These are phyloP conservation scores for Nannobrachium achirus DNA, from an alignment of 2,113 vertebrate species.

Conservation along the genomic window DNA sequence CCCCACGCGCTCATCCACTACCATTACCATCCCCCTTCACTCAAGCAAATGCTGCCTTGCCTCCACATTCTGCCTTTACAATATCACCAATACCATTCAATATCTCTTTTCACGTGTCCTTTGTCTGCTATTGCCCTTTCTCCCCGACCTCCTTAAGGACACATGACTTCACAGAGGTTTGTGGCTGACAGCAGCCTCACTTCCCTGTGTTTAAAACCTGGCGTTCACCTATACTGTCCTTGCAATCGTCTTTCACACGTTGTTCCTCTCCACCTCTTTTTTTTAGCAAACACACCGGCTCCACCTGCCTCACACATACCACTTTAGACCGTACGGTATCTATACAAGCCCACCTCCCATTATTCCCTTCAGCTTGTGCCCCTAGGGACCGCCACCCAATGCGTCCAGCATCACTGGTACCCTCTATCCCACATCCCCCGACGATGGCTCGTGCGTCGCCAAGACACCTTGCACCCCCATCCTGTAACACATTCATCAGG, in stretches of 20 bases:
- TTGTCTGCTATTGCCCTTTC: background rate
- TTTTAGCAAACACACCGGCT: constrained; percentile 41
- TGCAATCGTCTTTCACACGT: constrained; percentile 19
- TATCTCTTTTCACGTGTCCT: constrained; percentile 11
- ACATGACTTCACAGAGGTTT: constrained; percentile 41
- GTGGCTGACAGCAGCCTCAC: constrained; percentile 27
- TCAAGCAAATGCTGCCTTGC: constrained; percentile 21
- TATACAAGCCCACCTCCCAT: too few relatives aligned
- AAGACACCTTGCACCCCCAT: too few relatives aligned
- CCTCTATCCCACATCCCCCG: constrained; percentile 14
- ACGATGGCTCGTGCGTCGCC: constrained; percentile 15
- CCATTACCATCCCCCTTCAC: constrained; percentile 53
- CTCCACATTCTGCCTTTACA: constrained; percentile 5
- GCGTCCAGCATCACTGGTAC: too few relatives aligned
- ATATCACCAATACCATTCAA: constrained; percentile 5
- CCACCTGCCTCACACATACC: too few relatives aligned
- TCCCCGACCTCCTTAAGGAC: constrained; percentile 10
- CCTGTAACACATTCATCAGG: background rate
- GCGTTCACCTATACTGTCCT: constrained; percentile 36
- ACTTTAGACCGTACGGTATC: too few relatives aligned
- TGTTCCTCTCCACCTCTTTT: constrained; percentile 1
- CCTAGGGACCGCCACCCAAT: too few relatives aligned
- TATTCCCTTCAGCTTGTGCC: too few relatives aligned
- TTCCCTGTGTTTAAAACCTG: constrained; percentile 23
- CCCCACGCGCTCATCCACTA: constrained; percentile 57